Conservation (phyloP, 2,888 invertebrate genomes). For the Euplexia lucipara region DNA sequence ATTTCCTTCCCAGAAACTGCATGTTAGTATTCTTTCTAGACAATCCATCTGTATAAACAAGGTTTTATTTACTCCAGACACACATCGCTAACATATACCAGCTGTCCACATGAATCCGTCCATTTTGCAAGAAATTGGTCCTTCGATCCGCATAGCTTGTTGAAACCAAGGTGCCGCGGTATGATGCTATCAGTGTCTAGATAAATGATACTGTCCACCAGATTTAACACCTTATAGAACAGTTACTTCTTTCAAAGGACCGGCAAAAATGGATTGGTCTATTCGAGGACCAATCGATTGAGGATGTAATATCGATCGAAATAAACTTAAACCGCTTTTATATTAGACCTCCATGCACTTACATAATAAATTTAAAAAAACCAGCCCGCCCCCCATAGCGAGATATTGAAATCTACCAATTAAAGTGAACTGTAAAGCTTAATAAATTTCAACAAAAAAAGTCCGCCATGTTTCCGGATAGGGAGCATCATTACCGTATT, state of each 20-base stretch:
- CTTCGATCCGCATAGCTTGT: conserved; percentile 38
- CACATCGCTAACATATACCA: conserved; percentile 13
- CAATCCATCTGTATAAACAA: conserved; percentile 6
- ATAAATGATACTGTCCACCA: conserved; percentile 39
- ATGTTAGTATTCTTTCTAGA: neutral
- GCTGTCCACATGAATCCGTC: conserved; percentile 34
- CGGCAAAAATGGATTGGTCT: conserved; percentile 23
- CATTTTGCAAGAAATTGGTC: conserved; percentile 44
- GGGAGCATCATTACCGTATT: conserved; percentile 69
- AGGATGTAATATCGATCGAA: neutral
- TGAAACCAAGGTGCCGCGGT: conserved; percentile 18
- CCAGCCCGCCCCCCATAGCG: conserved; percentile 60
- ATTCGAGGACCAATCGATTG: conserved; percentile 33
- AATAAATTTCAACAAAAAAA: conserved; percentile 74
- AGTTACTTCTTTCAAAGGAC: conserved; percentile 24
- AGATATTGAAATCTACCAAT: conserved; percentile 71
- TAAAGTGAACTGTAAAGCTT: conserved; percentile 74
- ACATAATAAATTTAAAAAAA: conserved; percentile 25
- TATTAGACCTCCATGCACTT: conserved; percentile 15
- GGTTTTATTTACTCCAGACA: conserved; percentile 25
- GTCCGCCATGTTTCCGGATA: conserved; percentile 64
- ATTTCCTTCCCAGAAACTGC: too few relatives aligned
- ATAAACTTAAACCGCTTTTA: conserved; percentile 4
- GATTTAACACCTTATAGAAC: conserved; percentile 43
- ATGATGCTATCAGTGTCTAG: conserved; percentile 38